Conservation (phyloP, 2,797 vertebrate species). For the Enteromius fasciolatus region DNA sequence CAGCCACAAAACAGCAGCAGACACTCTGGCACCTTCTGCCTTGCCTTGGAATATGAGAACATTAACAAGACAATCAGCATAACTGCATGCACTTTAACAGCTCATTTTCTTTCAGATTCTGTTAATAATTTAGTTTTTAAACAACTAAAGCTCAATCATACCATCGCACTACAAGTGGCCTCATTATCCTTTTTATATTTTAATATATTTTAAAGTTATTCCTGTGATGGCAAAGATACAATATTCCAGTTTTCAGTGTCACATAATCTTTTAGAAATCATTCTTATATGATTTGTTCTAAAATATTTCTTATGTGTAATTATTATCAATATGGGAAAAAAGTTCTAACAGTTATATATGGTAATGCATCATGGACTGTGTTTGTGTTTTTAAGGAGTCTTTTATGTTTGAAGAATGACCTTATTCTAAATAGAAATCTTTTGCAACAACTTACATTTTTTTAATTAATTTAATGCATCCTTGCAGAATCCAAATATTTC, state of each 20-base stretch:
- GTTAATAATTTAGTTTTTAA: not conserved
- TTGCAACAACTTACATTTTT: not conserved
- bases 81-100: not conserved
- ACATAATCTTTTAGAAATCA: not conserved
- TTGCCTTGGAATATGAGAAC: not conserved
- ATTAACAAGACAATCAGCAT: conserved; percentile 1
- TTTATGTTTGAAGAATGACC: not conserved
- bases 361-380: not conserved
- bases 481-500: not conserved
- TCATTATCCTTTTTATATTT: not conserved
- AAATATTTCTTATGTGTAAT: not conserved
- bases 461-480: not conserved
- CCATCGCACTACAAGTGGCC: not conserved
- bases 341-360: not conserved
- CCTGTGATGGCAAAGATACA: not conserved
- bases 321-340: not conserved
- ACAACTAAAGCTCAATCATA: not conserved
- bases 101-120: not conserved
- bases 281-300: not conserved
- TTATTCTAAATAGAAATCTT: not conserved
- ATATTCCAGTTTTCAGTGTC: not conserved
- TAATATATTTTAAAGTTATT: not conserved
- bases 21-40: conserved; percentile 5
- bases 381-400: not conserved
- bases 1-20: conserved; percentile 10